Percentiles rank a stretch among this genome's conserved stretches.
Conservation (phyloP, 2,113 vertebrate species). For the Chrysochloris asiatica region DNA sequence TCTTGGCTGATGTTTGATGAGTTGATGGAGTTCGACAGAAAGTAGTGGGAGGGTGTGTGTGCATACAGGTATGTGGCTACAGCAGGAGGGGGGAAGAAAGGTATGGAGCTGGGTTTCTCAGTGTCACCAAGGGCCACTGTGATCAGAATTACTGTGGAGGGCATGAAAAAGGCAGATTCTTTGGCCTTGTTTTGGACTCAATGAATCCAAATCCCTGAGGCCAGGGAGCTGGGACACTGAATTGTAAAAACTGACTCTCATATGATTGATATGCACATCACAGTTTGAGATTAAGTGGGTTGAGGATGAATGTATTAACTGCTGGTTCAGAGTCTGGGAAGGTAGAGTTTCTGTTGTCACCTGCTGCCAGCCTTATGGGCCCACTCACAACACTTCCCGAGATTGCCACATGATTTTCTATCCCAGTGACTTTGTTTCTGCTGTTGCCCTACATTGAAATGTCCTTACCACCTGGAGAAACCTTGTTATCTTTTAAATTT, state of each 20-base stretch:
- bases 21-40: background rate
- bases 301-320: background rate
- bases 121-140: background rate
- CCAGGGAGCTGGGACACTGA: background rate
- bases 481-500: background rate
- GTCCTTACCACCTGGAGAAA: background rate
- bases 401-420: background rate
- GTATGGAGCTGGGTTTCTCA: background rate
- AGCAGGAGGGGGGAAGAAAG: background rate
- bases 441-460: background rate
- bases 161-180: background rate
- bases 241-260: background rate
- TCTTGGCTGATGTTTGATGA: background rate
- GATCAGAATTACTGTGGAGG: fast-evolving
- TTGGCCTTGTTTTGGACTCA: background rate
- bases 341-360: too few relatives aligned
- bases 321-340: background rate
- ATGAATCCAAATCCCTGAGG: background rate
- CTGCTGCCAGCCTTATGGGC: background rate
- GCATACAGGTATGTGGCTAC: fast-evolving
- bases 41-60: background rate
- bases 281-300: background rate
- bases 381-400: background rate
- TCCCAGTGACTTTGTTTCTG: background rate
- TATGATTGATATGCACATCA: background rate